A percentile compares a stretch with the other conserved stretches of the same genome.
Conservation (phyloP, 2,113 vertebrate species). For the Bostrychus sinensis region DNA sequence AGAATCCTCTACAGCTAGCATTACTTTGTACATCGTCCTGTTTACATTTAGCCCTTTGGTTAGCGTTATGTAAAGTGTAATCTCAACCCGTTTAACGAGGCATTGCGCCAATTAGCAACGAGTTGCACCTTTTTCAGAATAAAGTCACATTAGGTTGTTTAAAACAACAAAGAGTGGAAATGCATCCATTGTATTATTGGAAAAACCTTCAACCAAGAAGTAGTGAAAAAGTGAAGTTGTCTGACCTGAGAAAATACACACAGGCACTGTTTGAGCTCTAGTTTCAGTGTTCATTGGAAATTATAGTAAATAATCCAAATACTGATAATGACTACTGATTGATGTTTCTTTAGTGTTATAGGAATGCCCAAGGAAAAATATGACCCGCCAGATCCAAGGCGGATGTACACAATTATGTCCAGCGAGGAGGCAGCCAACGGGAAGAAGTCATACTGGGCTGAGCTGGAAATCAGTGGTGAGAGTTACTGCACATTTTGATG, state of each 20-base stretch:
- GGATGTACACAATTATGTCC: slow-evolving; percentile 99
- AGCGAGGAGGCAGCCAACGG: slow-evolving; percentile 96
- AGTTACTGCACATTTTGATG: not conserved
- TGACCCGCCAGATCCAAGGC: slow-evolving; percentile 98
- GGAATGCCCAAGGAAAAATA: slow-evolving; percentile 99
- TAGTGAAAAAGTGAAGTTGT: no score
- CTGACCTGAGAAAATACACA: no score
- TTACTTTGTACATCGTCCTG: not conserved
- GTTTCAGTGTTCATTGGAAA: not conserved
- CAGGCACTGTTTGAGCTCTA: not conserved
- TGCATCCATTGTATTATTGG: no score
- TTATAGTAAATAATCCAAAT: not conserved
- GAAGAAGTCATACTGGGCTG: slow-evolving; percentile 98
- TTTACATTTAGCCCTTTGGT: slow-evolving; percentile 19
- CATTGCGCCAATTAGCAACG: slow-evolving; percentile 1
- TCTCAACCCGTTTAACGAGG: not conserved
- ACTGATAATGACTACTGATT: not conserved
- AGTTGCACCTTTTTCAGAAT: not conserved
- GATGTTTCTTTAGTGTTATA: slow-evolving; percentile 74
- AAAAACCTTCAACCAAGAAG: no score
- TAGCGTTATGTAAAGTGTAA: slow-evolving; percentile 45
- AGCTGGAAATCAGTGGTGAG: slow-evolving; percentile 99
- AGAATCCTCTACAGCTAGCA: not conserved
- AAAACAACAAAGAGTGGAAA: no score
- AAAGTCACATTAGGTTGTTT: not conserved